Evolutionary conservation across 2,797 vertebrate species (phyloP).

Genomic region (Oreochromis mossambicus): DNA sequence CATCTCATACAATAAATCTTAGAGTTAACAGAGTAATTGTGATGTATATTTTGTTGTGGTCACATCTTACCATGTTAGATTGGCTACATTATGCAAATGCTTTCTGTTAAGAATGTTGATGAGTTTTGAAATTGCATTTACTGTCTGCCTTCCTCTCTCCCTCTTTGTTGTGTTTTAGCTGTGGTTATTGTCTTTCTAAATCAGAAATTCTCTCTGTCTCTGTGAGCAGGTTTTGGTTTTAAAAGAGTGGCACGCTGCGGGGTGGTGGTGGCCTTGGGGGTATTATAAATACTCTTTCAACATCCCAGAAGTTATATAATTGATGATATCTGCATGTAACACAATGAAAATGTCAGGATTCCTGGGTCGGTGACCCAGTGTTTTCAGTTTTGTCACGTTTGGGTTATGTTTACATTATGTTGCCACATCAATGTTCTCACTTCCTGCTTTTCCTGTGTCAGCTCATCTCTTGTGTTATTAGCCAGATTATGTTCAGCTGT

Average conservation of each 20-base stretch:
- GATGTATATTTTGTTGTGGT: constrained; percentile 58
- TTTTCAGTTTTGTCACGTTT: too few relatives aligned
- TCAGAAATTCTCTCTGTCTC: constrained; percentile 15
- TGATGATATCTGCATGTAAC: not conserved
- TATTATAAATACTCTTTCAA: not conserved
- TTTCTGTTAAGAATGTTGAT: constrained; percentile 26
- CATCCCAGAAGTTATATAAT: not conserved
- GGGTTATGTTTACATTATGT: too few relatives aligned
- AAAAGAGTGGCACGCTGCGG: not conserved
- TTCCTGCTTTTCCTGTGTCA: too few relatives aligned
- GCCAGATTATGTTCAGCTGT: too few relatives aligned
- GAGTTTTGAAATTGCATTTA: constrained; percentile 26
- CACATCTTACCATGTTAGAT: constrained; percentile 7
- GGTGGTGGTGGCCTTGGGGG: not conserved
- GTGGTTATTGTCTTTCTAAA: constrained; percentile 44
- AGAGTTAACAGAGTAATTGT: constrained; percentile 35
- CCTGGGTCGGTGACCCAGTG: too few relatives aligned
- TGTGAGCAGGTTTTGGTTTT: not conserved
- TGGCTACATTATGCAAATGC: constrained; percentile 50
- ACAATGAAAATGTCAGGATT: not conserved
- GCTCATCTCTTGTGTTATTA: too few relatives aligned
- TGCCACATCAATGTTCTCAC: too few relatives aligned
- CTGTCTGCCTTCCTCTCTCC: not conserved
- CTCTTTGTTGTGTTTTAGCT: constrained; percentile 38
- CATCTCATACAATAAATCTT: constrained; percentile 54